A percentile compares a stretch with the other conserved stretches of the same genome.
Conservation (phyloP, 2,113 vertebrate species). For the Forbesichthys papilliferus region DNA sequence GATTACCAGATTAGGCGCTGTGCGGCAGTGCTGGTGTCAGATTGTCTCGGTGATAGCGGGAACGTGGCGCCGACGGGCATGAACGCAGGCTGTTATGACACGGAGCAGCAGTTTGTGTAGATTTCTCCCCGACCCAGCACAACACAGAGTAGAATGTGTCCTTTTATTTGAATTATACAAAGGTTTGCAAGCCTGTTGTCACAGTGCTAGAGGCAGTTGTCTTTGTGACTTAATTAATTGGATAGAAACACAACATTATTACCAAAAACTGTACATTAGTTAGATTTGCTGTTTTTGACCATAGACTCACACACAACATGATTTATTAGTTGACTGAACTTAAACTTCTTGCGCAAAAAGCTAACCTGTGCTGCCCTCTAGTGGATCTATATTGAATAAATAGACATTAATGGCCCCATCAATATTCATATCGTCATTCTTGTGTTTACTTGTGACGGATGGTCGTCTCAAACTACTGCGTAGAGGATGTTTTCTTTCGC, state of each 20-base stretch:
- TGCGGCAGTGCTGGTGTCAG: conserved; percentile 44
- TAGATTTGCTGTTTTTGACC: too few species aligned
- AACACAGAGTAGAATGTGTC: neutral
- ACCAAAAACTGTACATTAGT: neutral
- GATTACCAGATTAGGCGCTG: conserved; percentile 49
- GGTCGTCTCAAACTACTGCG: neutral
- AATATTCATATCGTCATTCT: too few species aligned
- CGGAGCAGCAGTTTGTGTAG: conserved; percentile 32
- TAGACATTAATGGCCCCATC: too few species aligned
- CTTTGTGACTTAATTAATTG: neutral
- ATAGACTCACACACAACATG: too few species aligned
- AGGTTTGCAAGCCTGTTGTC: too few species aligned
- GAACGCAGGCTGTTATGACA: conserved; percentile 62
- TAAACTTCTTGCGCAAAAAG: too few species aligned
- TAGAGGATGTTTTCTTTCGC: conserved; percentile 46
- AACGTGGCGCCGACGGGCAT: conserved; percentile 55
- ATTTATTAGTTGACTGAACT: too few species aligned
- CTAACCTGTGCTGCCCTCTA: too few species aligned
- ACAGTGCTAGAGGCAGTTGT: neutral
- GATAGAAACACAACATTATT: neutral
- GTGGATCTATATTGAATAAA: too few species aligned
- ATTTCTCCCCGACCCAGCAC: conserved; percentile 20
- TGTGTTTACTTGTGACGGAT: too few species aligned
- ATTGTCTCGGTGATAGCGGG: conserved; percentile 54
- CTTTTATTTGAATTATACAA: too few species aligned